A percentile compares a stretch with the other conserved stretches of the same genome.
These are phyloP conservation scores for Epinotia demarniana DNA, from an alignment of 2,888 invertebrate species.

Conservation along the genomic window DNA sequence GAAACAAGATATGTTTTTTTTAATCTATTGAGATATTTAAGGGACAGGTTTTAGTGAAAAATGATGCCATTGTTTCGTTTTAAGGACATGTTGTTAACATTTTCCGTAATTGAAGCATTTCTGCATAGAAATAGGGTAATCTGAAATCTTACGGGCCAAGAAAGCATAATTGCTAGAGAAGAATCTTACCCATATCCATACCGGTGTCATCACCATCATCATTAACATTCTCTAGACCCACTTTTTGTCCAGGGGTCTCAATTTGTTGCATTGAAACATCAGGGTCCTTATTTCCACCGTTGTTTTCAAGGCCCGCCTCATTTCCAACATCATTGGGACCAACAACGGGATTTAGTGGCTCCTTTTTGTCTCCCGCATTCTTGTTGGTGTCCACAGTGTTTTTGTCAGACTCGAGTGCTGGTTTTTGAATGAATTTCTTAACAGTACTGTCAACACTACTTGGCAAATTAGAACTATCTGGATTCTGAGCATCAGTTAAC, in stretches of 20 bases:
- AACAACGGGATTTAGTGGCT: background rate
- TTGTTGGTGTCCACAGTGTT: background rate
- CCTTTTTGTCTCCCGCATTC: background rate
- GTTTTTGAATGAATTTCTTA: background rate
- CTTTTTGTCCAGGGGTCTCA: constrained; percentile 17
- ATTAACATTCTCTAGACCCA: constrained; percentile 23
- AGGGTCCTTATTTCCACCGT: constrained; percentile 14
- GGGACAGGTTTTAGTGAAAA: too few relatives aligned
- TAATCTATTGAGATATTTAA: too few relatives aligned
- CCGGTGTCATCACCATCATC: constrained; percentile 11
- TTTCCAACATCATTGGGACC: constrained; percentile 1
- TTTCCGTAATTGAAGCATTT: too few relatives aligned
- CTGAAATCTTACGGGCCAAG: too few relatives aligned
- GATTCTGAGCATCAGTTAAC: constrained; percentile 7
- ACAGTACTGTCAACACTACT: background rate
- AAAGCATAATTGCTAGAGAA: background rate
- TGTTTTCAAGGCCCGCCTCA: constrained; percentile 15
- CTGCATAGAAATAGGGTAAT: too few relatives aligned
- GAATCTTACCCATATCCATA: constrained; percentile 23
- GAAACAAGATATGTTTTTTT: too few relatives aligned
- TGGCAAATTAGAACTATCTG: background rate
- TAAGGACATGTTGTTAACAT: too few relatives aligned
- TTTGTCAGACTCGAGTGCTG: background rate
- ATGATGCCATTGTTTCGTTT: too few relatives aligned
- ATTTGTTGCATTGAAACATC: constrained; percentile 20